Conservation (phyloP, 2,797 vertebrate genomes). For the Brotula barbata region DNA sequence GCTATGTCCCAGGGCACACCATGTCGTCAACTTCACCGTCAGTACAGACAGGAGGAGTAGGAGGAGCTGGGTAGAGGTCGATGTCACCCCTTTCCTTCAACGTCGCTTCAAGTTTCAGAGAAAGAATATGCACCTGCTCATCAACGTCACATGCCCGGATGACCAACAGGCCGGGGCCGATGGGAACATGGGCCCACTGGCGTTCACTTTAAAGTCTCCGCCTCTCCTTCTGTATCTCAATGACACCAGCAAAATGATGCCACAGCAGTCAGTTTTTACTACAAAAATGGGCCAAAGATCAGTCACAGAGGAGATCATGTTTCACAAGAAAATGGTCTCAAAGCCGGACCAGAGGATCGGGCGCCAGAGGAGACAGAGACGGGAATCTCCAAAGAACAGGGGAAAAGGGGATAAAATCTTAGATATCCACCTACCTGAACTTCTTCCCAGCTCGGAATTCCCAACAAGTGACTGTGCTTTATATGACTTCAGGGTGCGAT, state of each 20-base stretch:
- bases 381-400: conserved; percentile 62
- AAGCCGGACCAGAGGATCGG: conserved; percentile 50
- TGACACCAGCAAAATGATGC: conserved; percentile 82
- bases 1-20: conserved; percentile 67
- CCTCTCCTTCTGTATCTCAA: conserved; percentile 91
- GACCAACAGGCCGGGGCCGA: conserved; percentile 30
- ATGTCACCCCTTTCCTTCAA: conserved; percentile 85
- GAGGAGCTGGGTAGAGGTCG: conserved; percentile 86
- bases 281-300: conserved; percentile 24
- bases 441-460: conserved; percentile 76
- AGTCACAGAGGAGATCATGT: conserved; percentile 5
- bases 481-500: conserved; percentile 88
- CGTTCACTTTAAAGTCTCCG: conserved; percentile 74
- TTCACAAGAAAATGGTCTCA: conserved; percentile 47
- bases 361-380: conserved; percentile 72
- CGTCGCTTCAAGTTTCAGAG: conserved; percentile 80
- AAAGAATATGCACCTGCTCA: conserved; percentile 82
- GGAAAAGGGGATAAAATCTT: conserved; percentile 49
- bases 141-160: conserved; percentile 83
- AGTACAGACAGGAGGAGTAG: conserved; percentile 63
- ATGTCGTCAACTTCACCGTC: conserved; percentile 76
- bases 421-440: conserved; percentile 75
- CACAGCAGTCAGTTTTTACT: conserved; percentile 68
- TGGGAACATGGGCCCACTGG: conserved; percentile 31
- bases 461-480: conserved; percentile 88